phyloP scores from a whole-genome alignment of 2,797 vertebrate genomes.

The Sebastes elongatus region DNA sequence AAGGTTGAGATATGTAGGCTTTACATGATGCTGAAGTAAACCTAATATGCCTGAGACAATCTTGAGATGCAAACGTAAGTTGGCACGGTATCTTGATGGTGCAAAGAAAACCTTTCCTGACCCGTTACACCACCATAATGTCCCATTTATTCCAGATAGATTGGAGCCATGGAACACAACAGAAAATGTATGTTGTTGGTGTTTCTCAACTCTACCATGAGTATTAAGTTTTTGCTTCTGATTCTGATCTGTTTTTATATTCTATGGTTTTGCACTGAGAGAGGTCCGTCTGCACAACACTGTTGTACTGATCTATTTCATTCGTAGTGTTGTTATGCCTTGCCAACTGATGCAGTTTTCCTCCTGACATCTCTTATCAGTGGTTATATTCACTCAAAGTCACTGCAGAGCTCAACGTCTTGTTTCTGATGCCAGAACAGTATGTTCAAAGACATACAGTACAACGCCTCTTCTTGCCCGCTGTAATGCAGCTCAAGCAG shows the following conservation, averaged over 20 bases:
- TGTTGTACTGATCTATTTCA: background rate
- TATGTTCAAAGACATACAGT: background rate
- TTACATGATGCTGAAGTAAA: background rate
- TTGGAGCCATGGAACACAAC: background rate
- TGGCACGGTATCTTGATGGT: background rate
- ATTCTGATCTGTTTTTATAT: no score
- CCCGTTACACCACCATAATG: background rate
- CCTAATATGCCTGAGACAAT: background rate
- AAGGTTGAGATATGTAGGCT: background rate
- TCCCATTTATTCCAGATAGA: background rate
- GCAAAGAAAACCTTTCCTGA: background rate
- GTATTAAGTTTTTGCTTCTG: background rate
- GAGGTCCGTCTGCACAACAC: background rate
- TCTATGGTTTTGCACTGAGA: background rate
- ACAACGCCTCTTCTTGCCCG: background rate
- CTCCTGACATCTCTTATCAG: background rate
- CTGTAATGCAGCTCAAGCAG: background rate
- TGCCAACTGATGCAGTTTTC: no score
- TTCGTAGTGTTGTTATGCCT: background rate
- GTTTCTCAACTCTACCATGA: background rate
- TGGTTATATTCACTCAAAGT: background rate
- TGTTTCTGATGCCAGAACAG: background rate
- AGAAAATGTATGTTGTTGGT: background rate
- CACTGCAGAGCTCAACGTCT: background rate
- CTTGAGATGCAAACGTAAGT: background rate